Conservation (phyloP, 2,888 invertebrate genomes). For the Aporophyla nigra region DNA sequence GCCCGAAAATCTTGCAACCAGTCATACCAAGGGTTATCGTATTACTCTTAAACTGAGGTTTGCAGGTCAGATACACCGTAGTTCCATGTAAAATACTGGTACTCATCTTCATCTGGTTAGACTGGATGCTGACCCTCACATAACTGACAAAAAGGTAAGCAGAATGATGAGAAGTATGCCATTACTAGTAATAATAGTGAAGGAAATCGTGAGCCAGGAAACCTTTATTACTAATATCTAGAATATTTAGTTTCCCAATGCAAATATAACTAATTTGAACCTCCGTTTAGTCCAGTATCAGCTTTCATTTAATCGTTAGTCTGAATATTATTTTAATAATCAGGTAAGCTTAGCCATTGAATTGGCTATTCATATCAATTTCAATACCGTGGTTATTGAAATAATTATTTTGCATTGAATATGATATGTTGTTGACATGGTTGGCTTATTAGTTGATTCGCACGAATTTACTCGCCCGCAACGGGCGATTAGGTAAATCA, state of each 20-base stretch:
- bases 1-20: too few species aligned
- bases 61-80: too few species aligned
- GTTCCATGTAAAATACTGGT: too few species aligned
- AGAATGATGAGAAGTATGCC: neutral
- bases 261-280: conserved; percentile 3
- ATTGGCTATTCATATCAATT: conserved; percentile 28
- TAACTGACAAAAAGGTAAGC: too few species aligned
- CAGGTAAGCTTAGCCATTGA: neutral
- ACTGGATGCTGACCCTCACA: too few species aligned
- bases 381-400: conserved; percentile 6
- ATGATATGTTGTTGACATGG: conserved; percentile 17
- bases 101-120: too few species aligned
- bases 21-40: too few species aligned
- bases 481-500: too few species aligned
- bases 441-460: too few species aligned
- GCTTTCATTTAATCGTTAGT: neutral
- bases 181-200: too few species aligned
- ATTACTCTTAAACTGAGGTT: too few species aligned
- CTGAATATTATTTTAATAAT: conserved; percentile 16
- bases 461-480: too few species aligned
- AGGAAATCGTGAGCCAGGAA: neutral
- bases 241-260: conserved; percentile 16
- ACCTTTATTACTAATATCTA: neutral
- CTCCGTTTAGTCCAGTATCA: conserved; percentile 1
- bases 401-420: conserved; percentile 2